A percentile compares a stretch with the other conserved stretches of the same genome.
phyloP scores from a whole-genome alignment of 2,797 vertebrate genomes.

The Pangasius sanitwongsei region DNA sequence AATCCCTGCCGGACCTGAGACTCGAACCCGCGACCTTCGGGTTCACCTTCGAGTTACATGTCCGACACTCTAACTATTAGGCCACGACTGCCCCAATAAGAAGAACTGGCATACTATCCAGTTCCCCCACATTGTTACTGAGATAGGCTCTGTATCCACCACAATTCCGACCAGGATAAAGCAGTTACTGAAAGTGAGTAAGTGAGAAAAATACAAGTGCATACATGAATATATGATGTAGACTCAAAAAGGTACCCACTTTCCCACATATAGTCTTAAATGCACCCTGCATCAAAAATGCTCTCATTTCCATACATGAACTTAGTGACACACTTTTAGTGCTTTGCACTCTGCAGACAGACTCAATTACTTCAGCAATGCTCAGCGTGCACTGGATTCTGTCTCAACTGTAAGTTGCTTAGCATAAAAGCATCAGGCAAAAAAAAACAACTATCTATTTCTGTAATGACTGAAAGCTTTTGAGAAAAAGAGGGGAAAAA shows the following conservation, averaged over 20 bases:
- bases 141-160: background rate
- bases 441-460: background rate
- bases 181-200: background rate
- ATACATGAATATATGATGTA: background rate
- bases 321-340: background rate
- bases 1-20: no score
- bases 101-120: no score
- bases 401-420: background rate
- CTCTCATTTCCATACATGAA: background rate
- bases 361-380: slow-evolving; percentile 16
- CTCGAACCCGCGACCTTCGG: no score
- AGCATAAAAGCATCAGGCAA: slow-evolving; percentile 23
- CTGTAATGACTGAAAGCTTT: slow-evolving; percentile 11
- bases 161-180: background rate
- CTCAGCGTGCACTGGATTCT: background rate
- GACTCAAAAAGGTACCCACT: background rate
- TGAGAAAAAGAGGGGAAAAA: background rate
- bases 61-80: no score
- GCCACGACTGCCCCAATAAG: no score
- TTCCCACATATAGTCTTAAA: background rate
- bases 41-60: no score
- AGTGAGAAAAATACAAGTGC: background rate
- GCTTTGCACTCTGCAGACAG: slow-evolving; percentile 7
- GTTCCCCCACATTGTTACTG: background rate
- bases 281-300: background rate